These are phyloP conservation scores for Astur gentilis DNA, from an alignment of 2,113 vertebrate species.

Conservation along the genomic window DNA sequence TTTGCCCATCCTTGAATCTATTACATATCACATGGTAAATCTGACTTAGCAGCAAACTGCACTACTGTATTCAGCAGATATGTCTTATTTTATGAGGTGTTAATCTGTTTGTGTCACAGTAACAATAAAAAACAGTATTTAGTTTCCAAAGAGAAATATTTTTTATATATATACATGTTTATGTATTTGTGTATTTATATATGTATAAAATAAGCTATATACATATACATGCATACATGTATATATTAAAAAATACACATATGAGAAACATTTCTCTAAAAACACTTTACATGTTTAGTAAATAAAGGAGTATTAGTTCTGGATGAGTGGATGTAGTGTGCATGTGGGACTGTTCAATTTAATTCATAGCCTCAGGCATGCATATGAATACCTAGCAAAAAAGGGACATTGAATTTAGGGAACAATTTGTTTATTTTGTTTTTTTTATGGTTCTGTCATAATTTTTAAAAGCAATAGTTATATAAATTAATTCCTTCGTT, in stretches of 20 bases:
- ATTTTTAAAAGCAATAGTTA: not conserved
- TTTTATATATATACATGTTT: not conserved
- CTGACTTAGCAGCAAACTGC: not conserved
- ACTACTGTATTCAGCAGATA: not conserved
- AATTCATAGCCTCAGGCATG: not conserved
- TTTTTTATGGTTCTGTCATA: not conserved
- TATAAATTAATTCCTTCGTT: not conserved
- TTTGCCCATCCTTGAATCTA: not conserved
- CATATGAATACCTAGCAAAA: not conserved
- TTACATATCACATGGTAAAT: not conserved
- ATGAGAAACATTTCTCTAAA: not conserved
- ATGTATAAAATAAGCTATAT: not conserved
- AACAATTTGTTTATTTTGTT: not conserved
- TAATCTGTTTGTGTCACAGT: not conserved
- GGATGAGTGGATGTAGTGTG: not conserved
- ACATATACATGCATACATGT: not conserved
- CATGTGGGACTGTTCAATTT: not conserved
- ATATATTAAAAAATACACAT: not conserved
- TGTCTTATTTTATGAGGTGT: not conserved
- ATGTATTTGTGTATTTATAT: not conserved
- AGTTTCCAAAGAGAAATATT: not conserved
- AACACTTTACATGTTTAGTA: not conserved
- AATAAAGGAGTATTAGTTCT: not conserved
- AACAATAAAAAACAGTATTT: not conserved
- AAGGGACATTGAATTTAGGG: not conserved